These are phyloP conservation scores for Orthosia gracilis DNA, from an alignment of 2,888 invertebrate genomes.

Conservation along the genomic window DNA sequence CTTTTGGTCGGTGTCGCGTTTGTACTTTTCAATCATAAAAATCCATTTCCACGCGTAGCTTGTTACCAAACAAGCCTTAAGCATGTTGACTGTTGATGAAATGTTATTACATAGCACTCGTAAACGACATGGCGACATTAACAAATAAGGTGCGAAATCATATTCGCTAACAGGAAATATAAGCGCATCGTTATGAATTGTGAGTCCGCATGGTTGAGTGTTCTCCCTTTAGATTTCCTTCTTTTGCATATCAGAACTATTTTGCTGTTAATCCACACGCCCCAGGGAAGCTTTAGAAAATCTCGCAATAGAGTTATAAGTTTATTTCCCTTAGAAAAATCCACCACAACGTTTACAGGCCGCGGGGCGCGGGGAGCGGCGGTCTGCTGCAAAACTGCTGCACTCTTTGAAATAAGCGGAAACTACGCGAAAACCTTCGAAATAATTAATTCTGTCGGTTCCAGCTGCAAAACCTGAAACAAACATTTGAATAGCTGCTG, in stretches of 20 bases:
- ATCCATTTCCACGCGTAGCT: constrained; percentile 12
- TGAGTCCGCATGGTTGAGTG: not conserved
- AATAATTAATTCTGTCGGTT: constrained; percentile 24
- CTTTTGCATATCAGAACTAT: constrained; percentile 41
- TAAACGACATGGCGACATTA: constrained; percentile 19
- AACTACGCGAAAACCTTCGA: constrained; percentile 9
- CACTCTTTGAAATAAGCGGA: constrained; percentile 33
- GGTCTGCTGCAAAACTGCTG: constrained; percentile 9
- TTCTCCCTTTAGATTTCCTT: constrained; percentile 10
- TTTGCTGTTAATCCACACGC: constrained; percentile 26
- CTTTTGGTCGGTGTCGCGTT: not conserved
- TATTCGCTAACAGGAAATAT: constrained; percentile 12
- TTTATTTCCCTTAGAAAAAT: constrained; percentile 52
- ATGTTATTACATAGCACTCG: constrained; percentile 4
- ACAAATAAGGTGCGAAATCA: constrained; percentile 1
- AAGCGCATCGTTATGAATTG: not conserved
- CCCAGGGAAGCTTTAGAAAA: constrained; percentile 29
- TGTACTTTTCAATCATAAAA: constrained; percentile 34
- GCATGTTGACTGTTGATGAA: not conserved
- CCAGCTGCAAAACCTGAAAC: not conserved
- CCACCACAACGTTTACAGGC: constrained; percentile 15
- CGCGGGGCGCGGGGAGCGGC: not conserved
- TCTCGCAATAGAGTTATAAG: constrained; percentile 49
- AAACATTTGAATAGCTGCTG: constrained; percentile 11
- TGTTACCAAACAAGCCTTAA: constrained; percentile 18